phyloP scores from a whole-genome alignment of 2,888 invertebrate genomes.

The Osmoderma eremita region DNA sequence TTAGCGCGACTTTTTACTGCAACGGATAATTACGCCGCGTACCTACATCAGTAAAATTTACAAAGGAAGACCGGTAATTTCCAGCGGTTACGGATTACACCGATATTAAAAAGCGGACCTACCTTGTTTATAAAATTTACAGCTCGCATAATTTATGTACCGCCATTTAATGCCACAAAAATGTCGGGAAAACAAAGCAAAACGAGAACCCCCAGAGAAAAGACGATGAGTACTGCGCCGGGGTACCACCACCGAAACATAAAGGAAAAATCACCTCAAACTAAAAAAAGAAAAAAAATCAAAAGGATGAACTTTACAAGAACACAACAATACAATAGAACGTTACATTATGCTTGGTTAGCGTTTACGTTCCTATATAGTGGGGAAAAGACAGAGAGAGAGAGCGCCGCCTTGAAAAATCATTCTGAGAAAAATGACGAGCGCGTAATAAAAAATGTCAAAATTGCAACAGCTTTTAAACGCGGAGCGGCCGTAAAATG shows the following conservation, averaged over 20 bases:
- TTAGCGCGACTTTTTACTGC: slow-evolving; percentile 23
- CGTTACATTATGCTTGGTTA: slow-evolving; percentile 5
- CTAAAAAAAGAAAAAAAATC: neutral
- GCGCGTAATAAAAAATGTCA: slow-evolving; percentile 57
- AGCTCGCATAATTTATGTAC: slow-evolving; percentile 35
- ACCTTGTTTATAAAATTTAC: slow-evolving; percentile 43
- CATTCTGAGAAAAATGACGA: slow-evolving; percentile 52
- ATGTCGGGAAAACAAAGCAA: slow-evolving; percentile 30
- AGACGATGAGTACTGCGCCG: slow-evolving; percentile 11
- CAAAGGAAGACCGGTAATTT: slow-evolving; percentile 35
- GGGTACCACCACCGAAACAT: neutral
- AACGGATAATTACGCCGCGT: slow-evolving; percentile 29
- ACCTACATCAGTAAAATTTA: slow-evolving; percentile 32
- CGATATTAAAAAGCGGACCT: slow-evolving; percentile 34
- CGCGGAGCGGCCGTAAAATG: slow-evolving; percentile 55
- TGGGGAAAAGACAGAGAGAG: slow-evolving; percentile 26
- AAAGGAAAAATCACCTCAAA: slow-evolving; percentile 4
- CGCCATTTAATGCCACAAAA: slow-evolving; percentile 30
- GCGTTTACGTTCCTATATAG: neutral
- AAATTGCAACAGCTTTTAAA: slow-evolving; percentile 59
- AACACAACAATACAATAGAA: slow-evolving; percentile 11
- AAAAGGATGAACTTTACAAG: slow-evolving; percentile 14
- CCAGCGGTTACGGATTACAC: slow-evolving; percentile 36
- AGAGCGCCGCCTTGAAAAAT: slow-evolving; percentile 46
- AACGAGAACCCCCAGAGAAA: slow-evolving; percentile 5